A percentile compares a stretch with the other conserved stretches of the same genome.
Evolutionary conservation across 1,140 invertebrate genomes (phyloP).

Genomic region (Drosophila navojoa): DNA sequence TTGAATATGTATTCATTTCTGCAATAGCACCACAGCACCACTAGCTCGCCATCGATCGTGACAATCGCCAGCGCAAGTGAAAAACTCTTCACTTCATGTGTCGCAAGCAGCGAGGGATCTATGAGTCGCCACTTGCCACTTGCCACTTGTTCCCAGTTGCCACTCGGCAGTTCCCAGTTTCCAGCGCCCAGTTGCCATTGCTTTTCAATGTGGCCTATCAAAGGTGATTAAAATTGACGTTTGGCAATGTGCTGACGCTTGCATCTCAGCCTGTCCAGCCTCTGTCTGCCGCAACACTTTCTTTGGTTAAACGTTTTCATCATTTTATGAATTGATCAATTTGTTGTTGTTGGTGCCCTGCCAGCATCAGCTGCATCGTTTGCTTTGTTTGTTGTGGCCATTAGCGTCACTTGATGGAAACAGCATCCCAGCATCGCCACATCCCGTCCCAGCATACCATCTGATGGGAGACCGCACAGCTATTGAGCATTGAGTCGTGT

Average conservation of each 20-base stretch:
- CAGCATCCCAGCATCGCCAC: conserved; percentile 10
- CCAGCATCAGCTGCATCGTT: conserved; percentile 69
- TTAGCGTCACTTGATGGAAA: conserved; percentile 76
- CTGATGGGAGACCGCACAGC: too few species aligned
- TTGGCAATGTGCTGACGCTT: conserved; percentile 68
- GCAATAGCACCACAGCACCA: conserved; percentile 29
- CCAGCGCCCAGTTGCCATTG: conserved; percentile 3
- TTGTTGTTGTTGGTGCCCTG: conserved; percentile 63
- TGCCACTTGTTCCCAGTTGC: too few species aligned
- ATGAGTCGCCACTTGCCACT: neutral
- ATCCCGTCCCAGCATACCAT: neutral
- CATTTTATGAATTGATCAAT: conserved; percentile 81
- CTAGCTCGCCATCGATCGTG: conserved; percentile 72
- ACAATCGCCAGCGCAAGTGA: conserved; percentile 81
- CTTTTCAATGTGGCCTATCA: conserved; percentile 46
- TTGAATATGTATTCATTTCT: conserved; percentile 75
- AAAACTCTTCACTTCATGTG: conserved; percentile 82
- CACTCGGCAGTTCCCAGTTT: conserved; percentile 15
- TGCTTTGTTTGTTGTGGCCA: conserved; percentile 79
- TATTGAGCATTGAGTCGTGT: conserved; percentile 39
- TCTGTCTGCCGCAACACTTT: conserved; percentile 59
- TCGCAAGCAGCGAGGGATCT: conserved; percentile 39
- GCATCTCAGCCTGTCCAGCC: conserved; percentile 13
- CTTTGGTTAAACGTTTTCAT: conserved; percentile 78
- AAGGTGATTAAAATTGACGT: conserved; percentile 78